Base-by-base conservation (phyloP, 1,140 invertebrate genomes). In the Xylocopa sonorina region DNA sequence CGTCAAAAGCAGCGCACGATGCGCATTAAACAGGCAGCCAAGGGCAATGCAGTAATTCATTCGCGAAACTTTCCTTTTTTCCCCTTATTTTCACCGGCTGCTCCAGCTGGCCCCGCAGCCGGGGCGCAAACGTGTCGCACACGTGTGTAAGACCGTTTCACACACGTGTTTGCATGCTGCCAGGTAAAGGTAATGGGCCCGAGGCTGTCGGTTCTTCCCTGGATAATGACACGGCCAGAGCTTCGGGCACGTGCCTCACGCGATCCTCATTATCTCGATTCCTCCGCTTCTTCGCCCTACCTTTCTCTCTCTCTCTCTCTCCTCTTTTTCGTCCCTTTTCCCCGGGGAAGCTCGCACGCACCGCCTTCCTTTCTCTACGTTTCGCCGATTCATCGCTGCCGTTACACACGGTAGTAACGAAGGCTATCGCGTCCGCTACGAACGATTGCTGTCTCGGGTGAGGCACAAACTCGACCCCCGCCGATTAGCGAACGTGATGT, bases 211-310 rank as follows among this genome's bases (percentile, higher is more conserved):
- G 82, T 86, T 89, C 88, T 90, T 64, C 64, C 88, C 82, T 84
- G 87, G 87, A 91, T 91, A 91, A 92, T 91, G 88, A 91, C 80
- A 87, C 83, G 86, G 85, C 53, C 79, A 81, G 85, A 87, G 87
- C 86, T 90, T 80, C 85, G 81, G 90, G 90, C 91, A 92, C 91
- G 91, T 91, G 91, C 89, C 91, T 92, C 91, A 91, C 90, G 91
- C 91, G 88, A 92, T 89, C 88, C 89, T 91, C 87, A 89, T 91
- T 90, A 91, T 89, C 88, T 88, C 83, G 43, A 62, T 83, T 83
- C 86, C 83, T 62, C 71, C 67, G 69, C 34, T 68, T 55, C 4
- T 27, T 21, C 60, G 16, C 21, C 24, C 1, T 75, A 58, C 10
- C 18, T 32, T 29, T 21, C 27, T 32, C 7, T 32, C 29, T 58